These are phyloP conservation scores for Eriosoma lanigerum DNA, from an alignment of 1,140 invertebrate genomes.

Conservation along the genomic window DNA sequence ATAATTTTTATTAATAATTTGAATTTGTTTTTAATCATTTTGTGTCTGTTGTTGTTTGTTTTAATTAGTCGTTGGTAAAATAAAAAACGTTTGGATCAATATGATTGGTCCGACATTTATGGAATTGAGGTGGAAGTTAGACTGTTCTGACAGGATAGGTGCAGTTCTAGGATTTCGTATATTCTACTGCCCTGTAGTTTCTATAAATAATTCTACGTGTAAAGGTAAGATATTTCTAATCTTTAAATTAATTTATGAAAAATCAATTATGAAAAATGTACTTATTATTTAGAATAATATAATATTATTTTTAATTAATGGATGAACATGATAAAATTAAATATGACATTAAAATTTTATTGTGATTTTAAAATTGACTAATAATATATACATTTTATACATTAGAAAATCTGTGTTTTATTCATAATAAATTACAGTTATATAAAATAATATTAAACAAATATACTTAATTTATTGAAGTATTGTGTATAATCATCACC, in stretches of 20 bases:
- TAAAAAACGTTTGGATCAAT: conserved; percentile 67
- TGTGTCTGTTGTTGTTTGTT: not conserved
- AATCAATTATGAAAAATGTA: too few relatives aligned
- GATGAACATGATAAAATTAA: too few relatives aligned
- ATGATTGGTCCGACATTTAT: conserved; percentile 64
- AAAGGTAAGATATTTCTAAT: conserved; percentile 56
- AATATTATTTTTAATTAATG: too few relatives aligned
- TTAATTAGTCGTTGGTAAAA: conserved; percentile 64
- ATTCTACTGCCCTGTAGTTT: conserved; percentile 68
- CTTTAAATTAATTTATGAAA: not conserved
- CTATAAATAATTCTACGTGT: conserved; percentile 61
- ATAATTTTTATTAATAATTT: not conserved
- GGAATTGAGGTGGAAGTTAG: conserved; percentile 69
- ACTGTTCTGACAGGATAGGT: conserved; percentile 68
- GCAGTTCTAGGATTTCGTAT: conserved; percentile 69
- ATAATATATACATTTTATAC: too few relatives aligned
- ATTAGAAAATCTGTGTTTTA: too few relatives aligned
- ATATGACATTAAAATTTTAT: too few relatives aligned
- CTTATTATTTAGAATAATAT: too few relatives aligned
- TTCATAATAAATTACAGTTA: too few relatives aligned
- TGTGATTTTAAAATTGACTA: too few relatives aligned
- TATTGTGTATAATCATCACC: too few relatives aligned
- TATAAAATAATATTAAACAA: too few relatives aligned
- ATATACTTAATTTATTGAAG: too few relatives aligned
- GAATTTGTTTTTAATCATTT: not conserved